A percentile compares a stretch with the other conserved stretches of the same genome.
Conservation (phyloP, 2,113 vertebrate genomes). For the Verasper variegatus region DNA sequence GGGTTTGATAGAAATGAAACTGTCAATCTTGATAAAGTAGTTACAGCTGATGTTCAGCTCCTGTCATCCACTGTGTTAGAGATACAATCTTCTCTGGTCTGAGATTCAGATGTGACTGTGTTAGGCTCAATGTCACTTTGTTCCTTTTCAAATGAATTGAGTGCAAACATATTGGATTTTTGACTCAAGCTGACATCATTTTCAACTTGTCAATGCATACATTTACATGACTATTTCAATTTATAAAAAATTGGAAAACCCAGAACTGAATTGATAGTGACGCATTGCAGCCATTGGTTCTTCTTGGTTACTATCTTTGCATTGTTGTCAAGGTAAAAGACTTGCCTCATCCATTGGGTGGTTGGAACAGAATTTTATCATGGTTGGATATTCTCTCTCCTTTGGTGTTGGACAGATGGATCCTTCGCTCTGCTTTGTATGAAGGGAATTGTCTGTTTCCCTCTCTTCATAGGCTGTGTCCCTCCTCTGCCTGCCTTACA, state of each 20-base stretch:
- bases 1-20: conserved; percentile 59
- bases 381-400: conserved; percentile 33
- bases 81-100: conserved; percentile 18
- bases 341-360: conserved; percentile 1
- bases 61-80: conserved; percentile 23
- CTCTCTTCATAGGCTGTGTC: conserved; percentile 53
- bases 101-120: conserved; percentile 27
- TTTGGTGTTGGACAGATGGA: conserved; percentile 34
- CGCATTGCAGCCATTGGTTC: background rate
- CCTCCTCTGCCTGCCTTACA: conserved; percentile 53
- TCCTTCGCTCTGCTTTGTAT: conserved; percentile 50
- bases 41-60: conserved; percentile 24
- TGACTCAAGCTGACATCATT: conserved; percentile 21
- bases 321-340: conserved; percentile 50
- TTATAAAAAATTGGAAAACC: background rate
- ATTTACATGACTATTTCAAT: conserved; percentile 23
- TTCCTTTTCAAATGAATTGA: conserved; percentile 6
- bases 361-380: conserved; percentile 19
- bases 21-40: conserved; percentile 56
- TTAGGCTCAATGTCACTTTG: conserved; percentile 19
- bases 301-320: conserved; percentile 16
- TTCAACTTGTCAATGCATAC: conserved; percentile 19
- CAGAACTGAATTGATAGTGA: background rate
- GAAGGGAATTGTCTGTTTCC: conserved; percentile 47
- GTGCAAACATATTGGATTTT: conserved; percentile 15